Evolutionary conservation across 2,113 vertebrate species (phyloP), one percentile per base, ranked within the genome.

Genomic region (Xiphias gladius): DNA sequence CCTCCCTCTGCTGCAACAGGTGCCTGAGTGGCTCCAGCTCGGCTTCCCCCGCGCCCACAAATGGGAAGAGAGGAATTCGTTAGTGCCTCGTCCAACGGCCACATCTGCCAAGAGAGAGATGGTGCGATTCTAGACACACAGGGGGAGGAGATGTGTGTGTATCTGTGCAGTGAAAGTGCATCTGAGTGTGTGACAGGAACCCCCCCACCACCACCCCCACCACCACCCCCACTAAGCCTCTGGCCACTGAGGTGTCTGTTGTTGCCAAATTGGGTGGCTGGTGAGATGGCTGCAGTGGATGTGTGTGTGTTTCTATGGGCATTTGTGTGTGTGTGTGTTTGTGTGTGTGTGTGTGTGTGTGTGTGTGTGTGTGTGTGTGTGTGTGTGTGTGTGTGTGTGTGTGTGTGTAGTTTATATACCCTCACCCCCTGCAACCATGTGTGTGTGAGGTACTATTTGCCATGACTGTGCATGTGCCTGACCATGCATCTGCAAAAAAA

Each of bases 81-180:
- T 63, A 73, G 76, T 79, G 88, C 28, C 82, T 66, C 71, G 85
- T 85, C 76, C 89, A 89, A 80, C 54, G 30, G 46, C 63, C 82
- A 89, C 91, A 89, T 88, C 86, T 90, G 90, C 89, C 90, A 92
- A 83, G 61, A 84, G 74, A 77, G 68, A 68, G 43, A 71, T 32
- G 1, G 52, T 13, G 80, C 76, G 20, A 43, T 22, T 68, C 55
- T 65, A 77, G 37, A 67, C 62, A 62, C 54, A 71, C 37, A 11
- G 2, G 37, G 13, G 46, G 72, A 32, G 58, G 61, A 41, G 22
- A 17, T 64, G 63, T 76, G 65, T 70, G 80, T 78, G 16, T 19
- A 7, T 82, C 24, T 58, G 52, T 79, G 67, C 20, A 28, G 73
- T 50, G 69, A 79, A 61, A 61, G 65, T 68, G 79, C 35, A 59